phyloP scores from a whole-genome alignment of 2,113 vertebrate genomes.

The Noctilio leporinus region DNA sequence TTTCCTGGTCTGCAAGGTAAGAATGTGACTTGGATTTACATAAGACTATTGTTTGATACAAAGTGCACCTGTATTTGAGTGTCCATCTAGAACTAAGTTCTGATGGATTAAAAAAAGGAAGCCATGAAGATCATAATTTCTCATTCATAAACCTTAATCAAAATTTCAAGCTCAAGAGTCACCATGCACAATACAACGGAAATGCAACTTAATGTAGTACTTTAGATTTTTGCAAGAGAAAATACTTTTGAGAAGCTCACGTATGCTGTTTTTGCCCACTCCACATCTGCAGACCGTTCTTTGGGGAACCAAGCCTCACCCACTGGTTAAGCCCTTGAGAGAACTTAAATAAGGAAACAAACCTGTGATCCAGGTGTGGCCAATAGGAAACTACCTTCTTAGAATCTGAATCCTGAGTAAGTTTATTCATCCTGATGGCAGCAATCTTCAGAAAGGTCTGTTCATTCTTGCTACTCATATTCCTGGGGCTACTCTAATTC shows the following conservation, averaged over 20 bases:
- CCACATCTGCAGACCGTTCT: background rate
- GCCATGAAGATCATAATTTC: background rate
- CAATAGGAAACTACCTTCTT: background rate
- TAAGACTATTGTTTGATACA: background rate
- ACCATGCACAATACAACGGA: background rate
- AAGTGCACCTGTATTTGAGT: background rate
- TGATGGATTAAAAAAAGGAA: background rate
- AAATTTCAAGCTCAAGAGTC: constrained; percentile 8
- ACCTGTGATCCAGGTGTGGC: too few species aligned
- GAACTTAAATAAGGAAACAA: background rate
- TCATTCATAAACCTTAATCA: background rate
- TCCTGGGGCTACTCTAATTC: background rate
- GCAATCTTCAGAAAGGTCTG: background rate
- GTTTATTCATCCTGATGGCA: background rate
- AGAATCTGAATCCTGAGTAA: background rate
- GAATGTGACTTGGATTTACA: background rate
- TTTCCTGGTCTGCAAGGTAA: background rate
- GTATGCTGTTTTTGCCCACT: background rate
- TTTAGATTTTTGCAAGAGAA: constrained; percentile 31
- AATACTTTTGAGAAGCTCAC: background rate
- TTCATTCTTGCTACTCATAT: background rate
- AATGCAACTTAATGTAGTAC: background rate
- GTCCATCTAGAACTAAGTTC: background rate
- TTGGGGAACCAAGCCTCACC: background rate
- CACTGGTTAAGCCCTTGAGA: background rate